Evolutionary conservation across 2,888 invertebrate genomes (phyloP).

Genomic region (Mellilla xanthometata): DNA sequence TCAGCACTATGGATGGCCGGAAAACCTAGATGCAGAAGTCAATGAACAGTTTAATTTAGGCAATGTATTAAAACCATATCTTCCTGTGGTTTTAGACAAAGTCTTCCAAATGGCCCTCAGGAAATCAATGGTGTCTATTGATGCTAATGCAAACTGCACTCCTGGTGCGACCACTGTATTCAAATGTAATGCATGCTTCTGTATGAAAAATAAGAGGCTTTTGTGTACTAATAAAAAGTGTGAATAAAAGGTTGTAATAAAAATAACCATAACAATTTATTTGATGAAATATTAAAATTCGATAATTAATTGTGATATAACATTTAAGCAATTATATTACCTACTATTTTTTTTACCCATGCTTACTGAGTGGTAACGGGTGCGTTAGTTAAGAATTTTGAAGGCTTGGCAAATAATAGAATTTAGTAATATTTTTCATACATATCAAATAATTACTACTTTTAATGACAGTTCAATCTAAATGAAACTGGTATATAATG

Average conservation of each 20-base stretch:
- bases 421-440: too few species aligned
- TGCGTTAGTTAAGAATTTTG: too few species aligned
- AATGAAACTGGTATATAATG: too few species aligned
- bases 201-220: slow-evolving; percentile 55
- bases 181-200: slow-evolving; percentile 58
- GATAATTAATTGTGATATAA: too few species aligned
- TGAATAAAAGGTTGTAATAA: slow-evolving; percentile 22
- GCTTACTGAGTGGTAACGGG: too few species aligned
- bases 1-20: slow-evolving; percentile 1
- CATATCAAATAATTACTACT: too few species aligned
- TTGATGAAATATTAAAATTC: too few species aligned
- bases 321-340: too few species aligned
- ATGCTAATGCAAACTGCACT: slow-evolving; percentile 36
- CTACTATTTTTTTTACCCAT: too few species aligned
- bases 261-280: too few species aligned
- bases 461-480: too few species aligned
- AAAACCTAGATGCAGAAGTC: not conserved
- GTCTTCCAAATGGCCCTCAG: slow-evolving; percentile 45
- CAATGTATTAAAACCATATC: slow-evolving; percentile 31
- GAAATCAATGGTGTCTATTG: slow-evolving; percentile 51
- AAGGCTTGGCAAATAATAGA: too few species aligned
- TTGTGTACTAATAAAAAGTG: slow-evolving; percentile 56
- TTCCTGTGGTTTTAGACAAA: slow-evolving; percentile 44
- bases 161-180: slow-evolving; percentile 41
- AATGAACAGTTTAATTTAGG: slow-evolving; percentile 14